Evolutionary conservation across 2,113 vertebrate genomes (phyloP).

Genomic region (Microtus oregoni): DNA sequence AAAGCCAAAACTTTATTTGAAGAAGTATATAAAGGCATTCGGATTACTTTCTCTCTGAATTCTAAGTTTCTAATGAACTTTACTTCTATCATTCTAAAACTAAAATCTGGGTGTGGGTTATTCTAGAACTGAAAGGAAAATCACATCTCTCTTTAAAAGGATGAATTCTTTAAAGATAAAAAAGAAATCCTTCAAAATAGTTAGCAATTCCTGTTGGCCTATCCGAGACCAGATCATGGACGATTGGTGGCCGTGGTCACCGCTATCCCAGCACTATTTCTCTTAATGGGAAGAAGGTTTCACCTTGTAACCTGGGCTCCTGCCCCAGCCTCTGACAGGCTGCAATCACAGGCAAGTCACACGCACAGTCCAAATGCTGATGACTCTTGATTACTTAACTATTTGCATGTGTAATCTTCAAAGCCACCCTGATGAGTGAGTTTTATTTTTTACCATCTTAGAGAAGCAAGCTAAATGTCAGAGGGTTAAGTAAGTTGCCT

Average conservation of each 20-base stretch:
- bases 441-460: neutral
- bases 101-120: slow-evolving; percentile 24
- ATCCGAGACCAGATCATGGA: neutral
- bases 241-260: neutral
- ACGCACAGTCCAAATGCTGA: neutral
- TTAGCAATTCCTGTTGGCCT: slow-evolving; percentile 15
- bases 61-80: slow-evolving; percentile 17
- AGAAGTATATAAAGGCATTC: slow-evolving; percentile 13
- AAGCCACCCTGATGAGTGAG: slow-evolving; percentile 5
- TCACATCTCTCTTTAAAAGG: slow-evolving; percentile 24
- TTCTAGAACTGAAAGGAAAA: slow-evolving; percentile 2
- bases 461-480: neutral
- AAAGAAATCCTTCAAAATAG: neutral
- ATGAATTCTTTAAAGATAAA: neutral
- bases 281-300: neutral
- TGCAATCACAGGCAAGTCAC: neutral
- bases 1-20: slow-evolving; percentile 53
- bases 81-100: slow-evolving; percentile 41
- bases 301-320: neutral
- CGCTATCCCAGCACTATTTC: neutral
- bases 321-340: neutral
- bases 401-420: neutral
- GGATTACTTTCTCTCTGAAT: neutral
- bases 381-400: neutral
- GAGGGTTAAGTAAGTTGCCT: neutral